Evolutionary conservation across 1,140 invertebrate genomes (phyloP).

Genomic region (Oppia nitens): DNA sequence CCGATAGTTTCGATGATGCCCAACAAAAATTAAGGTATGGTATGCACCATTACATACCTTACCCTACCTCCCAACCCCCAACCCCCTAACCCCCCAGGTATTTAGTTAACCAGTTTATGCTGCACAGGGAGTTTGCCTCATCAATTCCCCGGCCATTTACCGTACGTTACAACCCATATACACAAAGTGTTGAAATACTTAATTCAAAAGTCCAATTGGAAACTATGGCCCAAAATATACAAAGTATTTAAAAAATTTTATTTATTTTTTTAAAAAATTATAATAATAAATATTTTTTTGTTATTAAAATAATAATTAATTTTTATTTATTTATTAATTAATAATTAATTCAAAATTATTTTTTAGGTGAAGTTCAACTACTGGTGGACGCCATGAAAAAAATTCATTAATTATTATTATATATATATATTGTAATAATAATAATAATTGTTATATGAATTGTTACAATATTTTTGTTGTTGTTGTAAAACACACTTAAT

Average conservation of each 20-base stretch:
- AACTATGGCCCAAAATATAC: slow-evolving; percentile 10
- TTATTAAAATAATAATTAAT: background rate
- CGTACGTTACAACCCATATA: slow-evolving; percentile 90
- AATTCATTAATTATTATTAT: slow-evolving; percentile 1
- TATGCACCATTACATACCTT: no score
- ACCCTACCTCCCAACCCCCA: no score
- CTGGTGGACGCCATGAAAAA: slow-evolving; percentile 15
- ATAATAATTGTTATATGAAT: no score
- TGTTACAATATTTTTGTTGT: no score
- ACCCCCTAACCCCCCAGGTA: no score
- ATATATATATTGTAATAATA: no score
- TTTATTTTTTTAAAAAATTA: no score
- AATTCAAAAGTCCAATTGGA: slow-evolving; percentile 70
- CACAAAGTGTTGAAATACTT: slow-evolving; percentile 77
- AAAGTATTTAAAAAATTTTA: slow-evolving; percentile 8
- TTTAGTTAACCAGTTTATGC: no score
- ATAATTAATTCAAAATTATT: background rate
- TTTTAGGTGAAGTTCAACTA: slow-evolving; percentile 14
- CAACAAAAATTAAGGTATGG: slow-evolving; percentile 86
- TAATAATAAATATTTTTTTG: no score
- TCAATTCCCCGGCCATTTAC: slow-evolving; percentile 68
- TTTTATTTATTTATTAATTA: no score
- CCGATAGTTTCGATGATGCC: slow-evolving; percentile 91
- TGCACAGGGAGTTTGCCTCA: slow-evolving; percentile 10
- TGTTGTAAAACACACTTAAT: no score